A percentile compares a stretch with the other conserved stretches of the same genome.
Evolutionary conservation across 2,888 invertebrate genomes (phyloP).

Genomic region (Dicranocentrus wangi): DNA sequence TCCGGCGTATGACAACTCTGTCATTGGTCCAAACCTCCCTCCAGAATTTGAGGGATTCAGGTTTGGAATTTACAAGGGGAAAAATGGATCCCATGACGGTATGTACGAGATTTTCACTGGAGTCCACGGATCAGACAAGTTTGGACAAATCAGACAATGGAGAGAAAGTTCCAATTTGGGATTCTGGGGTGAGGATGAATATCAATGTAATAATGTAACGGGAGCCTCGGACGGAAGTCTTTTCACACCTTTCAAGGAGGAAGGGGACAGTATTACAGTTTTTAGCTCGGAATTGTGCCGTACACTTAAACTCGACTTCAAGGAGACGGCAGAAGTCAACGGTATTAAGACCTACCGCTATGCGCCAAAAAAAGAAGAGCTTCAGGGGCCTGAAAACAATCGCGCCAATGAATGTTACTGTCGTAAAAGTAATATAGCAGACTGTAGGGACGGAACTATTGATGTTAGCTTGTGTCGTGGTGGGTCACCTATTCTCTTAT

Average conservation of each 20-base stretch:
- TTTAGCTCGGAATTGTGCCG: constrained; percentile 55
- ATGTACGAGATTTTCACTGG: constrained; percentile 66
- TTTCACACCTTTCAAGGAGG: no score
- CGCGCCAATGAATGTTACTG: constrained; percentile 44
- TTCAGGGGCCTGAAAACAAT: constrained; percentile 25
- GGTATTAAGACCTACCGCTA: constrained; percentile 41
- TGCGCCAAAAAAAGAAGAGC: background rate
- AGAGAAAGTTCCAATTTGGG: constrained; percentile 7
- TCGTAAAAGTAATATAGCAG: background rate
- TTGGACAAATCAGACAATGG: constrained; percentile 64
- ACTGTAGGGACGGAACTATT: constrained; percentile 38
- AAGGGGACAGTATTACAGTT: no score
- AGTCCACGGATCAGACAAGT: constrained; percentile 14
- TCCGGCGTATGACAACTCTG: background rate
- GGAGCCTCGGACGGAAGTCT: no score
- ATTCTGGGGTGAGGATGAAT: constrained; percentile 15
- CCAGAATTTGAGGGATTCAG: constrained; percentile 11
- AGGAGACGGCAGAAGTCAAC: constrained; percentile 16
- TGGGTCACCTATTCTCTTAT: constrained; percentile 40
- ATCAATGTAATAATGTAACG: constrained; percentile 33
- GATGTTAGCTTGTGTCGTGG: constrained; percentile 33
- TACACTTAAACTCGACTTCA: constrained; percentile 5
- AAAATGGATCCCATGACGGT: constrained; percentile 64
- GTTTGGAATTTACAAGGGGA: constrained; percentile 55
- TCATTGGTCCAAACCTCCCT: background rate